Conservation (phyloP, 2,888 invertebrate genomes). For the Mesoligia furuncula region DNA sequence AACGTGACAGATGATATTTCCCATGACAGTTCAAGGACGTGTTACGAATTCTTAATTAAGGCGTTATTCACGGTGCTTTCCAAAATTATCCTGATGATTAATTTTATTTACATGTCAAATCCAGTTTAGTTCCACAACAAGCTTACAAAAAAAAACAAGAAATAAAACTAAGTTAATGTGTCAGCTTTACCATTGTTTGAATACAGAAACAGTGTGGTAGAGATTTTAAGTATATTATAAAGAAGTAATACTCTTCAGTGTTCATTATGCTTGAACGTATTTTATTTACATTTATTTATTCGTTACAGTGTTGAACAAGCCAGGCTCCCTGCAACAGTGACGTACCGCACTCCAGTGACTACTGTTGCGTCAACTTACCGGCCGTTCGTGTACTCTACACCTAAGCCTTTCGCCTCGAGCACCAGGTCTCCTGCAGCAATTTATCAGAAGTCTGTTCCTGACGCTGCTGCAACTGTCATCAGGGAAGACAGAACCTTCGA, state of each 20-base stretch:
- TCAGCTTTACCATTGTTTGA: not conserved
- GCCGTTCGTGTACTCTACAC: constrained; percentile 62
- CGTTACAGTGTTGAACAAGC: constrained; percentile 71
- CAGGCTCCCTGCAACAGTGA: constrained; percentile 71
- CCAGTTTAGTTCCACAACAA: constrained; percentile 1
- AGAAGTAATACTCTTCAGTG: not conserved
- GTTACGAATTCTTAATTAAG: constrained; percentile 49
- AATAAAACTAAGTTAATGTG: not conserved
- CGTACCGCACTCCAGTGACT: constrained; percentile 72
- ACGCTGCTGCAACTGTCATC: constrained; percentile 89
- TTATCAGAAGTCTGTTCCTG: constrained; percentile 78
- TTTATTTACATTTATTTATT: not conserved
- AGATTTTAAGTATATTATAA: not conserved
- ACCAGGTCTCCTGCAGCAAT: constrained; percentile 57
- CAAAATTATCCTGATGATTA: constrained; percentile 30
- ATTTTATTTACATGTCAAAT: constrained; percentile 20
- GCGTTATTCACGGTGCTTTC: constrained; percentile 44
- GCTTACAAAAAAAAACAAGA: not conserved
- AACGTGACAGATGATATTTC: constrained; percentile 41
- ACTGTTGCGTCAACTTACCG: constrained; percentile 63
- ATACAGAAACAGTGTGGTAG: not conserved
- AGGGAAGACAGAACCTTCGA: constrained; percentile 88
- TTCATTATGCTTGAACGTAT: not conserved
- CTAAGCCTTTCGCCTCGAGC: constrained; percentile 47
- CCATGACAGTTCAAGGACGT: constrained; percentile 61